These are phyloP conservation scores for Oophaga pumilio DNA, from an alignment of 2,113 vertebrate genomes.

Conservation along the genomic window DNA sequence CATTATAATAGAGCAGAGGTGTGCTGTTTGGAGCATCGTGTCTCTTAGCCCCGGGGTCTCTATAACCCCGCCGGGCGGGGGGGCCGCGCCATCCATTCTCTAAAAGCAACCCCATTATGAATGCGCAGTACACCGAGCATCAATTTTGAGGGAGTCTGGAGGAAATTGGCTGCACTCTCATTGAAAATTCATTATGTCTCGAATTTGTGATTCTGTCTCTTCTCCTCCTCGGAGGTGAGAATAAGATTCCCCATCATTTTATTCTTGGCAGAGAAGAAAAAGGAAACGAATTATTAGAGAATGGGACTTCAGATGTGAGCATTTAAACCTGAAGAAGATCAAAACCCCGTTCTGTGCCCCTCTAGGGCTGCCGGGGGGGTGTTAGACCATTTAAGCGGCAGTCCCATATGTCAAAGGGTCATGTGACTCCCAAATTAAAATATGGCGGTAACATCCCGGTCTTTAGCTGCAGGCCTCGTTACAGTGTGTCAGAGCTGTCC, in stretches of 20 bases:
- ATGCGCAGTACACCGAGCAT: constrained; percentile 15
- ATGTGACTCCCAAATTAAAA: too few species aligned
- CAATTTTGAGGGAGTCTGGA: constrained; percentile 15
- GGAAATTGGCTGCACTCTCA: constrained; percentile 35
- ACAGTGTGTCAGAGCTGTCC: neutral
- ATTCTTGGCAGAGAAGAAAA: neutral
- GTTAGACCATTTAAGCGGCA: too few species aligned
- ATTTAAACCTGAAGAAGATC: too few species aligned
- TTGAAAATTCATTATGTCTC: constrained; percentile 28
- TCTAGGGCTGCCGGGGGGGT: too few species aligned
- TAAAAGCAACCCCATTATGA: neutral
- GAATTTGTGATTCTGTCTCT: constrained; percentile 1
- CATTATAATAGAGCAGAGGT: neutral
- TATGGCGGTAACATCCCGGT: too few species aligned
- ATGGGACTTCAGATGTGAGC: neutral
- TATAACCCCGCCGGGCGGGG: constrained; percentile 1
- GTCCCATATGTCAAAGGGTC: too few species aligned
- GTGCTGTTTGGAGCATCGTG: neutral
- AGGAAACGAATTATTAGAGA: neutral
- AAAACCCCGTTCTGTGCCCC: too few species aligned
- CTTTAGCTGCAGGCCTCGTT: neutral
- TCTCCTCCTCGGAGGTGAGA: neutral
- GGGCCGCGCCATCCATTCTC: neutral
- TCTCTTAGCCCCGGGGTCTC: constrained; percentile 14
- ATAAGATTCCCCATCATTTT: constrained; percentile 28